These are phyloP conservation scores for Dicycla oo DNA, from an alignment of 2,888 invertebrate genomes.

Conservation along the genomic window DNA sequence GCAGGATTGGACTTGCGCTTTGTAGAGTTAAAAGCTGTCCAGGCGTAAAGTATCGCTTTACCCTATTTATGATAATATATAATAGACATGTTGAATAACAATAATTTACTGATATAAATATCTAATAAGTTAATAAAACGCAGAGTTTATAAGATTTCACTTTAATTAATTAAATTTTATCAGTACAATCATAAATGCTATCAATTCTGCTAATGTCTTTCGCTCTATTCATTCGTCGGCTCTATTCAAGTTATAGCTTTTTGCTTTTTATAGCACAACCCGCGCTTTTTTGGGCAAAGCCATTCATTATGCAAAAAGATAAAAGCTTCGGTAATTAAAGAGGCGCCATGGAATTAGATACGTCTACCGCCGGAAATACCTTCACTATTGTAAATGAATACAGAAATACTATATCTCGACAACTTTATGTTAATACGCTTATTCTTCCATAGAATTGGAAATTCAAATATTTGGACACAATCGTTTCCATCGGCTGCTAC, in stretches of 20 bases:
- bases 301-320: conserved; percentile 78
- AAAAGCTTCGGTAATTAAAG: conserved; percentile 71
- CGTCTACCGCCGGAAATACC: conserved; percentile 76
- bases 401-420: conserved; percentile 56
- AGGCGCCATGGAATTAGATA: conserved; percentile 67
- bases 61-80: too few relatives aligned
- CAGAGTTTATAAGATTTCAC: conserved; percentile 22
- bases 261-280: conserved; percentile 48
- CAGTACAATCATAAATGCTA: conserved; percentile 58
- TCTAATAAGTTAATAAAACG: conserved; percentile 20
- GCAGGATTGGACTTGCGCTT: too few relatives aligned
- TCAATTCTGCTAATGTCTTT: conserved; percentile 54
- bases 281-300: conserved; percentile 70
- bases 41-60: too few relatives aligned
- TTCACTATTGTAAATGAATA: conserved; percentile 69
- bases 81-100: conserved; percentile 21
- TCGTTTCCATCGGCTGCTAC: conserved; percentile 46
- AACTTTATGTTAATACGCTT: conserved; percentile 63
- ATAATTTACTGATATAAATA: conserved; percentile 25
- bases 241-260: conserved; percentile 69
- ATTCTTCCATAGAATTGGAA: conserved; percentile 60
- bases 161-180: conserved; percentile 64
- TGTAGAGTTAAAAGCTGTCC: too few relatives aligned
- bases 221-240: conserved; percentile 63
- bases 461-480: conserved; percentile 63